A percentile compares a stretch with the other conserved stretches of the same genome.
Evolutionary conservation across 2,888 invertebrate genomes (phyloP).

Genomic region (Saturnia pavonia): DNA sequence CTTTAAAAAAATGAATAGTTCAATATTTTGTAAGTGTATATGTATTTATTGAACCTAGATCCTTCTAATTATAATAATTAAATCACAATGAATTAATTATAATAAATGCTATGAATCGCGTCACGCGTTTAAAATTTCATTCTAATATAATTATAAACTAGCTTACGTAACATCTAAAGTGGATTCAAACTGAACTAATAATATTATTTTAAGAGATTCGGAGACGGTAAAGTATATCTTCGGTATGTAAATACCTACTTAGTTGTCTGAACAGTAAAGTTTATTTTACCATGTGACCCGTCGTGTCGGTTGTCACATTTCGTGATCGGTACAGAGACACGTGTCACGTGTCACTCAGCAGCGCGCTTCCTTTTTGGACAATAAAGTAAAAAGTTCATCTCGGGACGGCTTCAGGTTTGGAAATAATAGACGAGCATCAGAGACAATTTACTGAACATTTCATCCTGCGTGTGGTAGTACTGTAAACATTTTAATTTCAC

Average conservation of each 20-base stretch:
- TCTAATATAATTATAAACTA: slow-evolving; percentile 74
- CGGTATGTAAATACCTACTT: slow-evolving; percentile 52
- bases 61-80: neutral
- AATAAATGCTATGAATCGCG: slow-evolving; percentile 10
- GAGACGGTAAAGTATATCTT: neutral
- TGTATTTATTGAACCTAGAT: neutral
- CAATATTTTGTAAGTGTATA: too few relatives aligned
- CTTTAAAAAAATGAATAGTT: too few relatives aligned
- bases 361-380: slow-evolving; percentile 75
- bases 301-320: slow-evolving; percentile 66
- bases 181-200: slow-evolving; percentile 65
- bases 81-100: slow-evolving; percentile 7
- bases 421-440: neutral
- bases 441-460: neutral
- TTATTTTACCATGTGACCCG: slow-evolving; percentile 38
- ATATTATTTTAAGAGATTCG: slow-evolving; percentile 76
- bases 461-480: neutral
- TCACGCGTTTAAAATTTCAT: slow-evolving; percentile 40
- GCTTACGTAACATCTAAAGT: slow-evolving; percentile 76
- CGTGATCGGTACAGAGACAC: slow-evolving; percentile 53
- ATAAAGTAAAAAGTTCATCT: slow-evolving; percentile 60
- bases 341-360: slow-evolving; percentile 80
- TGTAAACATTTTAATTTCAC: neutral
- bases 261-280: slow-evolving; percentile 50
- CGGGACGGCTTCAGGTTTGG: slow-evolving; percentile 29